These are phyloP conservation scores for Apus apus DNA, from an alignment of 2,113 vertebrate species.

Conservation along the genomic window DNA sequence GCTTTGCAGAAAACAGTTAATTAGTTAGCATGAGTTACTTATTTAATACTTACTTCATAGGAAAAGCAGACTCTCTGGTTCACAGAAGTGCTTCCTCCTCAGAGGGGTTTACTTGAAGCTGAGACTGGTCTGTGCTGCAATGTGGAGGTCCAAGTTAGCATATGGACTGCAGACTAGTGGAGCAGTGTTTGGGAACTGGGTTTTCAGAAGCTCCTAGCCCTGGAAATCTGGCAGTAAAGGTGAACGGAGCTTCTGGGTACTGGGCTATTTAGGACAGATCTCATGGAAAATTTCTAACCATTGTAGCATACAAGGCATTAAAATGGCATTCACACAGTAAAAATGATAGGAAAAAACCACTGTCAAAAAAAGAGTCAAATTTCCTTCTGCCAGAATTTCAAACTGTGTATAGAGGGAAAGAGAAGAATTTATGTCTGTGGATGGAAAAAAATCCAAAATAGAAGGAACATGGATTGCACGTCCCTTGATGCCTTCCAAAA, in stretches of 20 bases:
- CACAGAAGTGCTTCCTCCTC: not conserved
- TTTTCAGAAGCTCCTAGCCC: not conserved
- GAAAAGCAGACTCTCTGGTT: not conserved
- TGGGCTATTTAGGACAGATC: not conserved
- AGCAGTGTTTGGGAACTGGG: not conserved
- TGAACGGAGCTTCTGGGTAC: not conserved
- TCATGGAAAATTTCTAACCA: not conserved
- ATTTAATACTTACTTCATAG: not conserved
- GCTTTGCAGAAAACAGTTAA: not conserved
- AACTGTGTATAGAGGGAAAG: not conserved
- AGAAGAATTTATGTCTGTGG: not conserved
- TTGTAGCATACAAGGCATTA: not conserved
- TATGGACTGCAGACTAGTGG: not conserved
- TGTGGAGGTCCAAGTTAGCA: accelerated
- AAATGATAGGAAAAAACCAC: not conserved
- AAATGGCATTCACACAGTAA: not conserved
- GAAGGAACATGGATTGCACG: not conserved
- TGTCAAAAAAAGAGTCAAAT: not conserved
- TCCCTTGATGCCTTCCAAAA: conserved; percentile 10
- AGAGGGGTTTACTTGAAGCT: not conserved
- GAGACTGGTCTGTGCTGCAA: not conserved
- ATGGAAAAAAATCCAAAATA: conserved; percentile 5
- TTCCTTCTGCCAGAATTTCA: not conserved
- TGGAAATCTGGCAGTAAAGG: not conserved
- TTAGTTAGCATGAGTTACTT: not conserved